Evolutionary conservation across 2,888 invertebrate species (phyloP), one percentile per base, ranked within the genome.

Genomic region (Andrena praecox): DNA sequence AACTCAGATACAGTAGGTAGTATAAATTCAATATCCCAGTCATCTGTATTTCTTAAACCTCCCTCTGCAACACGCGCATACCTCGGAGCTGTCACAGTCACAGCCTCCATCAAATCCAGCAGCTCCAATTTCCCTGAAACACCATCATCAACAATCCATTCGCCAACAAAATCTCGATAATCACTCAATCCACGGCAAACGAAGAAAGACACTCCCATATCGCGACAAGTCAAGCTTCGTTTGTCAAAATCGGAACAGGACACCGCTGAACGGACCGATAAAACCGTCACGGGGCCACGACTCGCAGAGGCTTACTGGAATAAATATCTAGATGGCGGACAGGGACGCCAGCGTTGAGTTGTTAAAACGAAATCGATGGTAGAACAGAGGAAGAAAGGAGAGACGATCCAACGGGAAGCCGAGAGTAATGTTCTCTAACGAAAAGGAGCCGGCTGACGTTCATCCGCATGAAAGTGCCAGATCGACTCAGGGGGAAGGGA

Each of bases 381-480:
- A 16, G 42, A 70, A 29, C 3, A 16, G 31, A 20, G n/a, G 27
- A 8, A 12, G 20, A 31, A n/a, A n/a, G 20, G 27, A 20, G 12
- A 60, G 35, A 7, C 54, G 35, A n/a, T 54, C 64, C 64, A 35
- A 74, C 33, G 59, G 10, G 42, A 68, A 68, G 68, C 68, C 7
- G 35, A 68, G 64, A 73, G 78, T 74, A 69, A 66, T 69, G 74
- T 64, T 73, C 73, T 42, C 42, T 63, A 74, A 70, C 75, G 70
- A 71, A 66, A 76, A 76, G 70, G 60, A 80, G 52, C 63, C 42
- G 70, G 59, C 60, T 63, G 59, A 59, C 69, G 75, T 75, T 79
- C 50, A 70, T 70, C 70, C 71, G 56, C 52, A 33, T 63, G 77
- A 64, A 80, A 33, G 63, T 67, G 71, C 27, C 52, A 48, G 72